Conservation (phyloP, 2,113 vertebrate genomes). For the Oophaga pumilio region DNA sequence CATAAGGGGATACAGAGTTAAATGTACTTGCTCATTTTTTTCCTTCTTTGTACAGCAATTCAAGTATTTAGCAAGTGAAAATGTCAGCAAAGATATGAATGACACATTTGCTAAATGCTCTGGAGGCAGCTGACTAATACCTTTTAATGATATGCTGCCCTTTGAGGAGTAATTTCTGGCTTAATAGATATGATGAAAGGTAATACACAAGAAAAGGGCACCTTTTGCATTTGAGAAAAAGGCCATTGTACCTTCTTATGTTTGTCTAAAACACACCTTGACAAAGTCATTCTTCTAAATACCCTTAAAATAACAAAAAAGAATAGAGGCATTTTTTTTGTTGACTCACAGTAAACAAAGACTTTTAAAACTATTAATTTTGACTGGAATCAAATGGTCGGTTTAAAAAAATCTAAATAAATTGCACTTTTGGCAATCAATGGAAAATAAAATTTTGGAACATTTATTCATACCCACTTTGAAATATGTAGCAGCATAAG, state of each 20-base stretch:
- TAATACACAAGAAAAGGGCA: conserved; percentile 42
- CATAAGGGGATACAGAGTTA: conserved; percentile 6
- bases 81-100: conserved; percentile 42
- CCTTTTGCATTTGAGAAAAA: neutral
- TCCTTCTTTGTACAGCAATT: conserved; percentile 17
- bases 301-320: neutral
- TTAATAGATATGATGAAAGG: conserved; percentile 44
- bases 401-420: neutral
- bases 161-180: conserved; percentile 50
- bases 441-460: neutral
- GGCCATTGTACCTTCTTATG: neutral
- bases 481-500: too few relatives aligned
- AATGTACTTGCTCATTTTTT: neutral
- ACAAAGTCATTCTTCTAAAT: neutral
- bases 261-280: neutral
- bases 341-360: neutral
- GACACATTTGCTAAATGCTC: conserved; percentile 44
- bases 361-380: neutral
- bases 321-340: neutral
- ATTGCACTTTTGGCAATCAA: neutral
- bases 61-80: conserved; percentile 43
- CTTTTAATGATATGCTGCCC: conserved; percentile 42
- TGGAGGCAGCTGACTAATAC: conserved; percentile 35
- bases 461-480: too few relatives aligned
- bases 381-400: neutral